These are phyloP conservation scores for Serripes groenlandicus DNA, from an alignment of 2,888 invertebrate genomes.

Conservation along the genomic window DNA sequence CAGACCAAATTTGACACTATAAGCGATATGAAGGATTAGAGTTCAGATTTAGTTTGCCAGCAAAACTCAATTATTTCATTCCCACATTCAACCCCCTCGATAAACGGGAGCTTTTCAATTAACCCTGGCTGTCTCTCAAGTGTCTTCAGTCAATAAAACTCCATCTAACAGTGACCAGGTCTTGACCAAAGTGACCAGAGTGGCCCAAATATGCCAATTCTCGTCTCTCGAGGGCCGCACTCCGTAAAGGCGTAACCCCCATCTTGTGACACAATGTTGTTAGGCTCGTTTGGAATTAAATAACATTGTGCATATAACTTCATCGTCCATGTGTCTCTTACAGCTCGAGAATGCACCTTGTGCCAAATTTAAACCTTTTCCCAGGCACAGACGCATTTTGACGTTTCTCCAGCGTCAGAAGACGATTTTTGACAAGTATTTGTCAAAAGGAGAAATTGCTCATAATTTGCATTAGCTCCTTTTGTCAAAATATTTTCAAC, in stretches of 20 bases:
- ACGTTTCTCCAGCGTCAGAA: not conserved
- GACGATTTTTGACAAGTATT: not conserved
- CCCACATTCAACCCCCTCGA: not conserved
- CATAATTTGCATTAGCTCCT: not conserved
- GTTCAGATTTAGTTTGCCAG: no score
- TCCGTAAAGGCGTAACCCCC: no score
- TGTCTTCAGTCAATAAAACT: conserved; percentile 15
- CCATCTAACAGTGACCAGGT: conserved; percentile 4
- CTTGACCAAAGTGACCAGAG: conserved; percentile 6
- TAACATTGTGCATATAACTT: no score
- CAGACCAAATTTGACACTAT: no score
- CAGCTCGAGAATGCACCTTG: no score
- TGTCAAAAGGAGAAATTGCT: not conserved
- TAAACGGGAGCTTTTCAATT: conserved; percentile 17
- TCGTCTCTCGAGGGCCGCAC: no score
- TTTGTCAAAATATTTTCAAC: conserved; percentile 1
- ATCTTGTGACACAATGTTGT: no score
- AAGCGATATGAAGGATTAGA: no score
- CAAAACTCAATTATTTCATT: conserved; percentile 3
- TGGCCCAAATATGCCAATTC: conserved; percentile 15
- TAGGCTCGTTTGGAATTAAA: no score
- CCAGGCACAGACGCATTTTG: no score
- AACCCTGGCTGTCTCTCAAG: conserved; percentile 7
- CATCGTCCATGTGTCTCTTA: no score
- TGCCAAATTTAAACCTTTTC: no score